A percentile compares a stretch with the other conserved stretches of the same genome.
Conservation (phyloP, 2,113 vertebrate genomes). For the Myrmecobius fasciatus region DNA sequence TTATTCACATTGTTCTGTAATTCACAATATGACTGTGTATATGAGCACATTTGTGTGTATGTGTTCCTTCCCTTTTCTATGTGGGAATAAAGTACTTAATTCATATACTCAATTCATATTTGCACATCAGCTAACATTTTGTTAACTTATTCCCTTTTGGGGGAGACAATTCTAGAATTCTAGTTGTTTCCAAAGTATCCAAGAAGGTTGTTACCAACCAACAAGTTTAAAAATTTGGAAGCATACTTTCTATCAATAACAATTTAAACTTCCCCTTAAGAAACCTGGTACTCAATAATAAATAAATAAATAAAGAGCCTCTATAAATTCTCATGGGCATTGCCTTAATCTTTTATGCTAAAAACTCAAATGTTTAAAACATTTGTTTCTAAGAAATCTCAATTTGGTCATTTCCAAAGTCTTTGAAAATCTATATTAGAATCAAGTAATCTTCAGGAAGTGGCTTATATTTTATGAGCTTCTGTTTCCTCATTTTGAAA, state of each 20-base stretch:
- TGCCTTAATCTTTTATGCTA: too few relatives aligned
- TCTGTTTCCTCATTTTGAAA: background rate
- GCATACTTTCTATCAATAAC: background rate
- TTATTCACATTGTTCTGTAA: background rate
- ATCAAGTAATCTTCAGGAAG: background rate
- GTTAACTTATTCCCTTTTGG: background rate
- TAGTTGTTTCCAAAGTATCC: background rate
- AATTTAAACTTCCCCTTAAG: background rate
- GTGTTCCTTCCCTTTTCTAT: background rate
- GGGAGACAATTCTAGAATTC: background rate
- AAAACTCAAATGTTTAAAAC: background rate
- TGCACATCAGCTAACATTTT: background rate
- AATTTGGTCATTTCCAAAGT: background rate
- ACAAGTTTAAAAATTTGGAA: background rate
- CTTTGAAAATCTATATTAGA: background rate
- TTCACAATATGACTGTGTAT: background rate
- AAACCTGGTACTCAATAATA: background rate
- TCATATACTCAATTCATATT: background rate
- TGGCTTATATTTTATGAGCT: too few relatives aligned
- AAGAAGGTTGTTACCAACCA: background rate
- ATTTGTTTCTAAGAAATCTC: background rate
- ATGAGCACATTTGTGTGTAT: too few relatives aligned
- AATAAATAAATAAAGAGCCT: background rate
- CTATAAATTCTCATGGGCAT: too few relatives aligned
- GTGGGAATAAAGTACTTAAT: background rate